Evolutionary conservation across 2,888 invertebrate species (phyloP).

Genomic region (Rhagonycha lutea): DNA sequence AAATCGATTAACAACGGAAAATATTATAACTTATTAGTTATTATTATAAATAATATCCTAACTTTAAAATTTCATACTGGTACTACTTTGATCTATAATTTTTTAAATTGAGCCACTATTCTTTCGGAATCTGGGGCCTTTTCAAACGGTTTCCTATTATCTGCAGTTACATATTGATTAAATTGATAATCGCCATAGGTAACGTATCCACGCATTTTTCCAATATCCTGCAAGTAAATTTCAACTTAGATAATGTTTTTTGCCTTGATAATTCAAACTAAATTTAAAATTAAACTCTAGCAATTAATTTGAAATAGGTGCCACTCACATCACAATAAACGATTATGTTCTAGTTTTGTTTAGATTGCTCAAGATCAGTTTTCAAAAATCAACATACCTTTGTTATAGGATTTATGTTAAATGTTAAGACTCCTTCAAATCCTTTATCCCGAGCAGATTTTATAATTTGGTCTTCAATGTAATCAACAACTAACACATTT

Average conservation of each 20-base stretch:
- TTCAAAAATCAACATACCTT: conserved; percentile 60
- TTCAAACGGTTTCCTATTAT: conserved; percentile 74
- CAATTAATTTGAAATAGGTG: too few relatives aligned
- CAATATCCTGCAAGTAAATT: conserved; percentile 72
- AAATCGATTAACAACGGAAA: too few relatives aligned
- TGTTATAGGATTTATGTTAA: conserved; percentile 84
- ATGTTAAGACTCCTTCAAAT: conserved; percentile 79
- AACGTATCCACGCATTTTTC: conserved; percentile 82
- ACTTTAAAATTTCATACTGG: too few relatives aligned
- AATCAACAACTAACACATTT: conserved; percentile 77
- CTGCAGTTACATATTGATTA: conserved; percentile 73
- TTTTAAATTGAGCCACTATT: conserved; percentile 80
- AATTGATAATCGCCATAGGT: conserved; percentile 78
- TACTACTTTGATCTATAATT: neutral
- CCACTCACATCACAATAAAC: too few relatives aligned
- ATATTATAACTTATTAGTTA: too few relatives aligned
- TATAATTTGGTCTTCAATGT: conserved; percentile 76
- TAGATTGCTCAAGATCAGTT: too few relatives aligned
- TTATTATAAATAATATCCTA: too few relatives aligned
- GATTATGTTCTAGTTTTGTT: too few relatives aligned
- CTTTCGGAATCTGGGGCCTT: conserved; percentile 76
- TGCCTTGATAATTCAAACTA: too few relatives aligned
- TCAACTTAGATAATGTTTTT: neutral
- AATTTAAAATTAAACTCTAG: too few relatives aligned
- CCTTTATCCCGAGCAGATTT: conserved; percentile 65